A percentile compares a stretch with the other conserved stretches of the same genome.
phyloP scores from a whole-genome alignment of 2,888 invertebrate genomes.

The Cheilosia pagana region DNA sequence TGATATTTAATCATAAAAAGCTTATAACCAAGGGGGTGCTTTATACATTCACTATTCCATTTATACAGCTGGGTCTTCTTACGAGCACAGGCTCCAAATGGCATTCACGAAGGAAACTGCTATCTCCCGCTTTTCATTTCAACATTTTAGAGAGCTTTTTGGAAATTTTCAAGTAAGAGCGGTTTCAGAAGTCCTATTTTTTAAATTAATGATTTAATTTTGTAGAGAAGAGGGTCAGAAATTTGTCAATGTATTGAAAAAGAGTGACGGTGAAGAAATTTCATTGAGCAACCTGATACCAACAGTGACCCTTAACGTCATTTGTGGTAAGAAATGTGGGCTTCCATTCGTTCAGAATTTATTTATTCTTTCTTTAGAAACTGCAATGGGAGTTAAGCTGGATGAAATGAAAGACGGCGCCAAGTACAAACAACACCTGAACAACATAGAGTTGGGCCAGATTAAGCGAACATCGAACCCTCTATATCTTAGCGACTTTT shows the following conservation, averaged over 20 bases:
- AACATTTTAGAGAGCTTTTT: conserved; percentile 79
- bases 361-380: conserved; percentile 74
- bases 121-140: conserved; percentile 80
- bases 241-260: conserved; percentile 74
- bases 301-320: conserved; percentile 78
- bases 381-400: conserved; percentile 77
- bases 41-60: conserved; percentile 78
- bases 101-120: conserved; percentile 79
- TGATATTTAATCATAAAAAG: conserved; percentile 77
- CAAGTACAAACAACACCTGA: conserved; percentile 77
- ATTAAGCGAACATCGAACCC: conserved; percentile 78
- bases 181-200: no score
- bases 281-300: conserved; percentile 78
- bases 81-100: conserved; percentile 80
- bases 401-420: conserved; percentile 77
- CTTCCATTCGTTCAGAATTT: not conserved
- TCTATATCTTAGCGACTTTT: conserved; percentile 64
- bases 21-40: conserved; percentile 78
- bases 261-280: conserved; percentile 45
- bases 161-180: conserved; percentile 79
- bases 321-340: conserved; percentile 76
- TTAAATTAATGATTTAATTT: not conserved
- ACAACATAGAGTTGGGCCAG: conserved; percentile 75
- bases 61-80: conserved; percentile 78
- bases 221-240: conserved; percentile 79